These are phyloP conservation scores for Temnothorax unifasciatus DNA, from an alignment of 2,888 invertebrate genomes.

Conservation along the genomic window DNA sequence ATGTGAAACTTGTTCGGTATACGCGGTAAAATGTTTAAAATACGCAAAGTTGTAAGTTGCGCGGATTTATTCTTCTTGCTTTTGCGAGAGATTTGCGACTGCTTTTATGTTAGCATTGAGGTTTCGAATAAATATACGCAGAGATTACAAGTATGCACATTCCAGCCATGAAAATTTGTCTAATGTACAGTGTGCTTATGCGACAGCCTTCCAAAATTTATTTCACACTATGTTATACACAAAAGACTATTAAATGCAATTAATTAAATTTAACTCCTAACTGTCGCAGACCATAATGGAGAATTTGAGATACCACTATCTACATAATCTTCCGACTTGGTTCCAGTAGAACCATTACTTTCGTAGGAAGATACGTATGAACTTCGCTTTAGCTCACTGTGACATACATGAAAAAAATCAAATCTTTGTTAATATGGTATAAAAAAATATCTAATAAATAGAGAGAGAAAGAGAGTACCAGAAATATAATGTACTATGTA, in stretches of 20 bases:
- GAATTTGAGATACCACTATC: constrained; percentile 7
- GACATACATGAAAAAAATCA: background rate
- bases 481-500: background rate
- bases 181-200: background rate
- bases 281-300: background rate
- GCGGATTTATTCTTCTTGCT: constrained; percentile 6
- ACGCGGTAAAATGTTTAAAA: background rate
- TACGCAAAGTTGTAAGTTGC: constrained; percentile 1
- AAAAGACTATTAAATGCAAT: constrained; percentile 17
- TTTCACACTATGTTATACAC: background rate
- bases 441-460: background rate
- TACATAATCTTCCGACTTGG: background rate
- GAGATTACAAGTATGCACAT: background rate
- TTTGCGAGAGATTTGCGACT: constrained; percentile 22
- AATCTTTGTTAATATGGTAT: background rate
- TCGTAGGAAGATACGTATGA: background rate
- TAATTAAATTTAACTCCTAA: constrained; percentile 20
- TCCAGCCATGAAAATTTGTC: constrained; percentile 14
- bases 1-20: background rate
- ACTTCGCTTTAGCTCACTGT: background rate
- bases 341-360: background rate
- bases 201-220: constrained; percentile 7
- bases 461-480: background rate
- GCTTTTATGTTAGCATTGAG: constrained; percentile 26
- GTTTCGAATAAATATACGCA: background rate